phyloP scores from a whole-genome alignment of 2,113 vertebrate species.

The Cathartes aura region DNA sequence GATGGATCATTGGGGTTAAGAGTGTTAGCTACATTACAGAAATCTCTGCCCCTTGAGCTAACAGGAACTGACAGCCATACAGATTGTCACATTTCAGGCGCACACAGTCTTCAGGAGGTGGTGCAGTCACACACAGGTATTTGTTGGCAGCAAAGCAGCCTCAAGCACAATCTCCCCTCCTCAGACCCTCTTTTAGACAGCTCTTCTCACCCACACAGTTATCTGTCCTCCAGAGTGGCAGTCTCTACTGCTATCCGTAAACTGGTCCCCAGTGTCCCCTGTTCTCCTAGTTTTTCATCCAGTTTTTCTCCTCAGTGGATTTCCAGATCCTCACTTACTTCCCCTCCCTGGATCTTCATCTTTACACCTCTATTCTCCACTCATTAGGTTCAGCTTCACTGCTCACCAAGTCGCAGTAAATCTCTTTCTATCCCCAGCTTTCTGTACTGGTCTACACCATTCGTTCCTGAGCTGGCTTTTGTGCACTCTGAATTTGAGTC shows the following conservation, averaged over 20 bases:
- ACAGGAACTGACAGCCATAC: background rate
- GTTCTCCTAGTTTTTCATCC: background rate
- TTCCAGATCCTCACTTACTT: background rate
- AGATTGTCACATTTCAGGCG: background rate
- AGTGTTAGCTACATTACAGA: background rate
- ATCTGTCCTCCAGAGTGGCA: background rate
- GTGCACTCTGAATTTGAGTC: rapidly evolving
- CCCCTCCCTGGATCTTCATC: background rate
- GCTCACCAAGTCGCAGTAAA: background rate
- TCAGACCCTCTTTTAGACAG: background rate
- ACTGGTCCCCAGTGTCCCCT: background rate
- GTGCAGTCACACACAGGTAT: background rate
- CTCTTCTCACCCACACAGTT: background rate
- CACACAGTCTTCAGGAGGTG: background rate
- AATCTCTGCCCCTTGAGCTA: background rate
- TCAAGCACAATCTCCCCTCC: background rate
- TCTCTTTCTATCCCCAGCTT: background rate
- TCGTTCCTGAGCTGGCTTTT: background rate
- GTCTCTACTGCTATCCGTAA: background rate
- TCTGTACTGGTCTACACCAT: background rate
- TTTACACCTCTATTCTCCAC: background rate
- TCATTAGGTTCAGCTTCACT: background rate
- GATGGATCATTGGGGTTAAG: background rate
- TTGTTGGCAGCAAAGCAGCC: background rate
- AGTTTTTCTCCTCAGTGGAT: background rate